These are phyloP conservation scores for Protaetia brevitarsis DNA, from an alignment of 1,140 invertebrate species.

Conservation along the genomic window DNA sequence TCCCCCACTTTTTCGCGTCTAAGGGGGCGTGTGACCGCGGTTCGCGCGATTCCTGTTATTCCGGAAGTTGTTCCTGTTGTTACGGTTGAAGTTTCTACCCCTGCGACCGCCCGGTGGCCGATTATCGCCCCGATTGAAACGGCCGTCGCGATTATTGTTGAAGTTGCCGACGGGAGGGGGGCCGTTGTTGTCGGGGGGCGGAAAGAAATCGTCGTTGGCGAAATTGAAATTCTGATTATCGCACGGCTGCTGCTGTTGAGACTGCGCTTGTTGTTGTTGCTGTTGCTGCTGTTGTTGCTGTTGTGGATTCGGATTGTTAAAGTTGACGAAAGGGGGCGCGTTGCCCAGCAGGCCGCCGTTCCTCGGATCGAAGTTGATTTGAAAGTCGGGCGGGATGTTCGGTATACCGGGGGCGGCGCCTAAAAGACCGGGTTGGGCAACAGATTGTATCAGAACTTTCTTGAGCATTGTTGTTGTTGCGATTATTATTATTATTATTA, in stretches of 20 bases:
- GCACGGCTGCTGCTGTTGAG: not conserved
- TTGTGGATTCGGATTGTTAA: constrained; percentile 2
- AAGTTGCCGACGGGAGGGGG: too few species aligned
- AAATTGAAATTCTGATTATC: constrained; percentile 31
- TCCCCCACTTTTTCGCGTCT: not conserved
- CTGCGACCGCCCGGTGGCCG: constrained; percentile 27
- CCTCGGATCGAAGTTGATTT: constrained; percentile 43
- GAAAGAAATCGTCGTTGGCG: constrained; percentile 40
- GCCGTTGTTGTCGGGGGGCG: constrained; percentile 26
- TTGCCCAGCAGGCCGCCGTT: constrained; percentile 43
- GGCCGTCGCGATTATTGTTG: constrained; percentile 1
- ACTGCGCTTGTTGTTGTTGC: not conserved
- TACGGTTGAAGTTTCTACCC: constrained; percentile 33
- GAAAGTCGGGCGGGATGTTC: constrained; percentile 39
- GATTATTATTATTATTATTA: too few species aligned
- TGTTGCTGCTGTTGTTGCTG: not conserved
- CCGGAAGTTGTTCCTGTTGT: constrained; percentile 32
- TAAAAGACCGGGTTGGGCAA: constrained; percentile 40
- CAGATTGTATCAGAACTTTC: constrained; percentile 29
- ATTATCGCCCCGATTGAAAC: constrained; percentile 11
- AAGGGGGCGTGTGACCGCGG: constrained; percentile 22
- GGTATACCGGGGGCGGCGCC: constrained; percentile 44
- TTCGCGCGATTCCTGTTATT: constrained; percentile 29
- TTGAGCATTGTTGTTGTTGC: too few species aligned
- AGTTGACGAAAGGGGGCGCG: constrained; percentile 36